Conservation (phyloP, 2,113 vertebrate species). For the Apistogramma diplotaenia region DNA sequence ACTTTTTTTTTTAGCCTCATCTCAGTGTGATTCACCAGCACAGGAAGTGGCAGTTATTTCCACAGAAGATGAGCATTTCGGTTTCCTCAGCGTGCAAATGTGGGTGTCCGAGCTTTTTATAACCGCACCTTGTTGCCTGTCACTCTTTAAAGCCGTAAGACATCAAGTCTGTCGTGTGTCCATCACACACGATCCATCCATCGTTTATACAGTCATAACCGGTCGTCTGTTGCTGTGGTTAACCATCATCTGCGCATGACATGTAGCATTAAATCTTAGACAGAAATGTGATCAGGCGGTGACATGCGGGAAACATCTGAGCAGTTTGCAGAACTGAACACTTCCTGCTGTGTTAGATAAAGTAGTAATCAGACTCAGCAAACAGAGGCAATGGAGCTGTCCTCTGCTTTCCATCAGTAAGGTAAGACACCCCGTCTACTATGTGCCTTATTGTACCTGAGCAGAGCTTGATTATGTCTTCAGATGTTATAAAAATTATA, state of each 20-base stretch:
- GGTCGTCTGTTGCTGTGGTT: background rate
- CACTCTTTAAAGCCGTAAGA: background rate
- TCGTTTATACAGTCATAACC: background rate
- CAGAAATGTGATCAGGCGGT: background rate
- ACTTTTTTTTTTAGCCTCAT: background rate
- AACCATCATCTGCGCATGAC: background rate
- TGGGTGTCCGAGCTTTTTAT: background rate
- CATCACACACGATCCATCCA: background rate
- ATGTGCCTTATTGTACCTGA: background rate
- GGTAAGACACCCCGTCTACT: conserved; percentile 18
- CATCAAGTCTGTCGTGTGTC: background rate
- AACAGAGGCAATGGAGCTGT: background rate
- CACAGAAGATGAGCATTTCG: conserved; percentile 3
- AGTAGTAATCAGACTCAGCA: background rate
- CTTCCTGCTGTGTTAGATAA: conserved; percentile 47
- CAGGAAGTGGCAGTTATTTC: conserved; percentile 57
- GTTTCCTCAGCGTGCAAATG: conserved; percentile 2
- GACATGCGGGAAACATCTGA: background rate
- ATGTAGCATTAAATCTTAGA: background rate
- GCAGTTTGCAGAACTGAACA: conserved; percentile 25
- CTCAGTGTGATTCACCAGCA: conserved; percentile 37
- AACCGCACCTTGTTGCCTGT: background rate
- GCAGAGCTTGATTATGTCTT: background rate
- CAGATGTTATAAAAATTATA: background rate
- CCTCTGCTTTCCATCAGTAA: background rate